Base-by-base conservation (phyloP, 2,888 invertebrate genomes). In the Fabriciana adippe region DNA sequence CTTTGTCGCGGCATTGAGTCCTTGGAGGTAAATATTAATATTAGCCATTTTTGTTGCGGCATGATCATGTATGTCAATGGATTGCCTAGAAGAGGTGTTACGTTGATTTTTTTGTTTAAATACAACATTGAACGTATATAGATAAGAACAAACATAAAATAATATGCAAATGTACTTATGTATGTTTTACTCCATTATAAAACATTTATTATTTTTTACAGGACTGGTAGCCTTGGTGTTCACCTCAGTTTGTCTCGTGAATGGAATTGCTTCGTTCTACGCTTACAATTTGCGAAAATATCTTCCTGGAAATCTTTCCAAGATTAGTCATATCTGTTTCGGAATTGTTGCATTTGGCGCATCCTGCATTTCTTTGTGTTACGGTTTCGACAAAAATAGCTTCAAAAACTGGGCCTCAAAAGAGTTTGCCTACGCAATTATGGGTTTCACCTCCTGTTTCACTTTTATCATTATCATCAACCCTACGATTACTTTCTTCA, bases 191-290 rank as follows among this genome's bases (percentile, higher is more conserved):
- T 2, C 6, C 16, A 16, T 16, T 41, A 16, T 41, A 41, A 14
- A 41, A 18, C 18, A 18, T 18, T 18, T 18, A 1, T 18, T 1
- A 18, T 18, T 18, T 26, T 35, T 80, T 77, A 31, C 80, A 86
- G 87, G 74, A n/a, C 75, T 87, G 3, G 81, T 85, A n/a, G 87
- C 88, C 0, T 64, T 87, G 55, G 80, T 87, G 13, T 86, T 86
- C 69, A 87, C 87, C n/a, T 69, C 76, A 4, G 81, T 81, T 21
- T 78, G 84, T 55, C 73, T 88, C n/a, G 74, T 88, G 57, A 88
- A 86, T 55, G 88, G 88, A 0, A 18, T 85, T 0, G 63, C 83
- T 21, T 85, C 88, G 1, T 79, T 86, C n/a, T 88, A 83, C 75
- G 82, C 84, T 1, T 78, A 76, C 56, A 86, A 87, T 68, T 73